Base-by-base conservation (phyloP, 1,140 invertebrate species). In the Drosophila mojavensis region DNA sequence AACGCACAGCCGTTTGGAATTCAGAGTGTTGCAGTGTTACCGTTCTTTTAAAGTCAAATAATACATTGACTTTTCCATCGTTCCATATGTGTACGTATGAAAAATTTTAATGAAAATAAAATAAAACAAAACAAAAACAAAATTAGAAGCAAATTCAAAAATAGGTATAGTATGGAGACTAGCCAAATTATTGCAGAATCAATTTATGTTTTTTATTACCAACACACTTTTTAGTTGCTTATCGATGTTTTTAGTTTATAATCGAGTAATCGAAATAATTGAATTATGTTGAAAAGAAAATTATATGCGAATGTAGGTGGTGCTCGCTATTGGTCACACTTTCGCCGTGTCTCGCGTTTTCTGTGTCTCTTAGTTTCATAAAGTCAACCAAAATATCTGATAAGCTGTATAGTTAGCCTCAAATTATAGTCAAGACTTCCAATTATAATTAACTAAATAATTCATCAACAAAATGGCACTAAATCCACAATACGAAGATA, bases 401-500 rank as follows among this genome's bases (percentile, higher is more conserved):
- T 45, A 17, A 59, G 2, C 20, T 58, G 11, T 64, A 54, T 56
- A 64, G 50, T 41, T 41, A 43, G 20, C 26, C 9, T 13, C 30
- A 17, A 4, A 50, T 33, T 36, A 5, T 36, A 36, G 51, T 24
- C 24, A 10, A 65, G 3, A 47, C n/a, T 11, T 11, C 5, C n/a
- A 47, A 65, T 4, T 45, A 5, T 6, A n/a, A 45, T 20, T 15
- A 47, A 48, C 1, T 33, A 13, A 48, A 41, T 5, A 15, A 28
- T 43, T 43, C 33, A 36, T 39, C n/a, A 2, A 58, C 67, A 92
- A 92, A 92, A 97, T 97, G 97, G 94, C 96, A 84, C 93, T 98
- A 69, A 98, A 98, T 94, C 95, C 96, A 65, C 96, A 97, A 85
- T 98, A 98, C 91, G 97, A 98, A 91, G 96, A 95, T 33, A 98